Evolutionary conservation across 2,797 vertebrate species (phyloP).

Genomic region (Loris lydekkerianus): DNA sequence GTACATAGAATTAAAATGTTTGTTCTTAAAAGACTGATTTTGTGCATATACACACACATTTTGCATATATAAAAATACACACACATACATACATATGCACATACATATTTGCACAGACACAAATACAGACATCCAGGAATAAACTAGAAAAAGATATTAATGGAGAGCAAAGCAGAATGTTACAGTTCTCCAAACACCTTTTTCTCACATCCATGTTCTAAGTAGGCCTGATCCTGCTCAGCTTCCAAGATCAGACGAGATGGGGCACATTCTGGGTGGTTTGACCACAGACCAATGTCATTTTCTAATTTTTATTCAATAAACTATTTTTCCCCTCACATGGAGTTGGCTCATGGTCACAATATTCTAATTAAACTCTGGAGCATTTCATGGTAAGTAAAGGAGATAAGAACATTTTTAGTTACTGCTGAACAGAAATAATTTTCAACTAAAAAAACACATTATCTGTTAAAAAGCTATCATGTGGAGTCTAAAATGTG

Average conservation of each 20-base stretch:
- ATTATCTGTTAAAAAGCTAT: constrained; percentile 90
- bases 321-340: constrained; percentile 79
- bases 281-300: background rate
- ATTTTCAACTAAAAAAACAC: constrained; percentile 90
- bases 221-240: too few species aligned
- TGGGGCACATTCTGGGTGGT: too few species aligned
- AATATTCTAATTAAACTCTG: constrained; percentile 86
- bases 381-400: constrained; percentile 89
- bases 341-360: constrained; percentile 90
- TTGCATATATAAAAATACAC: background rate
- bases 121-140: background rate
- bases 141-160: constrained; percentile 68
- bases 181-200: constrained; percentile 83
- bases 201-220: background rate
- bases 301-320: constrained; percentile 76
- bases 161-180: constrained; percentile 81
- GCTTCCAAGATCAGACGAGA: too few species aligned
- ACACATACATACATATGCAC: too few species aligned
- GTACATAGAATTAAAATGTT: constrained; percentile 38
- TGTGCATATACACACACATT: background rate
- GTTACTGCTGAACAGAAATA: constrained; percentile 79
- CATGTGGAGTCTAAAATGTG: constrained; percentile 80
- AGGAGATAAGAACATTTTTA: constrained; percentile 90
- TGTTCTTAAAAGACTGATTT: constrained; percentile 7
- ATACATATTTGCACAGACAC: background rate